A percentile compares a stretch with the other conserved stretches of the same genome.
These are phyloP conservation scores for Diplolepis rosae DNA, from an alignment of 2,888 invertebrate genomes.

Conservation along the genomic window DNA sequence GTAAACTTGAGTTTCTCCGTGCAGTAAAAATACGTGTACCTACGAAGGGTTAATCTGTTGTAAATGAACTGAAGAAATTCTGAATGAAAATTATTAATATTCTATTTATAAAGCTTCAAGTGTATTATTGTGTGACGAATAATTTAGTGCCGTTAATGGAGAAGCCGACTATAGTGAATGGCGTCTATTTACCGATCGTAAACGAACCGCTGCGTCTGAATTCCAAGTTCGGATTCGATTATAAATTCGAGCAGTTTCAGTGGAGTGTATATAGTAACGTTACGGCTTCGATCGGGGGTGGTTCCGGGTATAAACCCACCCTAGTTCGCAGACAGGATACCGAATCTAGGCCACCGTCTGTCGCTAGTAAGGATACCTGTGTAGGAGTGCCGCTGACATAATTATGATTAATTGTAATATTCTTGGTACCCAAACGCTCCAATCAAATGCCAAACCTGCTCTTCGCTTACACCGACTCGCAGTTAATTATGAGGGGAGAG, in stretches of 20 bases:
- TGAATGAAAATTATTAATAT: too few species aligned
- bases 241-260: conserved; percentile 26
- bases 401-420: conserved; percentile 61
- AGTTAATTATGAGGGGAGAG: background rate
- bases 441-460: conserved; percentile 30
- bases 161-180: conserved; percentile 27
- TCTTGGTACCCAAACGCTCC: conserved; percentile 13
- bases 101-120: conserved; percentile 6
- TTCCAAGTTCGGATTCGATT: conserved; percentile 28
- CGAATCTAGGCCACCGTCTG: conserved; percentile 52
- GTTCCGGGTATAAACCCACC: conserved; percentile 25
- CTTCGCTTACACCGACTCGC: conserved; percentile 26
- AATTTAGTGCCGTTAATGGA: conserved; percentile 21
- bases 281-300: conserved; percentile 18
- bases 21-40: too few species aligned
- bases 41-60: too few species aligned
- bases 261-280: conserved; percentile 27
- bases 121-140: conserved; percentile 1
- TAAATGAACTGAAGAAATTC: too few species aligned
- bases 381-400: conserved; percentile 55
- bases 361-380: conserved; percentile 40
- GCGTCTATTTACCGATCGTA: conserved; percentile 24
- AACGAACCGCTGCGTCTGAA: conserved; percentile 26
- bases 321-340: conserved; percentile 32
- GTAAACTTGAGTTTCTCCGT: too few species aligned